phyloP scores from a whole-genome alignment of 2,888 invertebrate species.

The Griposia aprilina region DNA sequence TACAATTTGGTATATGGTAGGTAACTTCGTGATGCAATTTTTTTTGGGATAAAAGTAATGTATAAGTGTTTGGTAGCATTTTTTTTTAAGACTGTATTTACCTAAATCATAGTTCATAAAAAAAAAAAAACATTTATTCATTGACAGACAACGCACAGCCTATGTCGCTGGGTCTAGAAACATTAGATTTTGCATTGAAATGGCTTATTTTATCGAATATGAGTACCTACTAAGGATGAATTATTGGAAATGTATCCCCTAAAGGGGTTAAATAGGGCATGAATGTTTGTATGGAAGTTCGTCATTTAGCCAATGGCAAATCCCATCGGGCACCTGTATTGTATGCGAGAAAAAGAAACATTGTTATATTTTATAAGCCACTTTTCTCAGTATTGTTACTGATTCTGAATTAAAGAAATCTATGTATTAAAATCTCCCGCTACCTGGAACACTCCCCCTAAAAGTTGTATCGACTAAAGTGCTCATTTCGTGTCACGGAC shows the following conservation, averaged over 20 bases:
- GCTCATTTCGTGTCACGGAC: conserved; percentile 16
- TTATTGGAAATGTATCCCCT: neutral
- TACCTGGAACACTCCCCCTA: neutral
- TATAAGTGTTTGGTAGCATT: neutral
- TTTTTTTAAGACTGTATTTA: neutral
- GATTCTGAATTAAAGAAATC: neutral
- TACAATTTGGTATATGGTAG: neutral
- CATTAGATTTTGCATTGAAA: neutral
- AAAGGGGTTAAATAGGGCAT: neutral
- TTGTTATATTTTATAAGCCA: neutral
- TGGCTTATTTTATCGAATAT: neutral
- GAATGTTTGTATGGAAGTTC: neutral
- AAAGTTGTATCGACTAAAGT: conserved; percentile 27
- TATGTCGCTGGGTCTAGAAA: neutral
- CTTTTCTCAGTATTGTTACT: neutral
- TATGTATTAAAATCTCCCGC: neutral
- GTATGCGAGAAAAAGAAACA: neutral
- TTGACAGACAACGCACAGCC: neutral
- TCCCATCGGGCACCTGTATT: neutral
- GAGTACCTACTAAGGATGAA: neutral
- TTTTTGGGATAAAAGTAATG: neutral
- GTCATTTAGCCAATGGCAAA: neutral
- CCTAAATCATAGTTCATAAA: neutral
- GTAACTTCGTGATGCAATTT: neutral
- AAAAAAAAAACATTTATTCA: too few species aligned